A percentile compares a stretch with the other conserved stretches of the same genome.
Conservation (phyloP, 2,888 invertebrate species). For the Drosophila nr. fundita region DNA sequence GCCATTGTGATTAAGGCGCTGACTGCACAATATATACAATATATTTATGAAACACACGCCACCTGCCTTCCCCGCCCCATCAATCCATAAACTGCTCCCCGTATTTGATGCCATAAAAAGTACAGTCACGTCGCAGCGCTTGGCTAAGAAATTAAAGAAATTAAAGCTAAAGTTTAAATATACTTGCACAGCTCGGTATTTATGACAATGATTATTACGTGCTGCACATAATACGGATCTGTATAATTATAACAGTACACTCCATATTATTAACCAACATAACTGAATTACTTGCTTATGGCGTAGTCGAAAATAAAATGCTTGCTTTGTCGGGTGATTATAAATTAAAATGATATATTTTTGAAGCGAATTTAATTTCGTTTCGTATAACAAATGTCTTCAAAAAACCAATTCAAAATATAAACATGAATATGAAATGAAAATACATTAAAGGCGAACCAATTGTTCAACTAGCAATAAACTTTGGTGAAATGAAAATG, state of each 20-base stretch:
- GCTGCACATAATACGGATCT: conserved; percentile 12
- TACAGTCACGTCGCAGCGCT: conserved; percentile 66
- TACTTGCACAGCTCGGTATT: conserved; percentile 20
- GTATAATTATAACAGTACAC: conserved; percentile 4
- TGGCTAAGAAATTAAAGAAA: conserved; percentile 54
- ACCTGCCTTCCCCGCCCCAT: not conserved
- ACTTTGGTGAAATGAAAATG: not conserved
- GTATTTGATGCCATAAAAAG: conserved; percentile 47
- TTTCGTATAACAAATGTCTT: not conserved
- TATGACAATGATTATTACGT: conserved; percentile 47
- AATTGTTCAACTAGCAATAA: not conserved
- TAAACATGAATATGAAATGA: not conserved
- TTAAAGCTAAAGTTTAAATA: conserved; percentile 51
- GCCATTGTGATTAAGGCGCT: conserved; percentile 73
- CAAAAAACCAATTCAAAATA: not conserved
- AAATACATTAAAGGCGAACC: not conserved
- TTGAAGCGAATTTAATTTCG: not conserved
- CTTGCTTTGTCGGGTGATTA: not conserved
- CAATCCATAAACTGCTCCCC: not conserved
- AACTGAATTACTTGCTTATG: not conserved
- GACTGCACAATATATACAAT: conserved; percentile 17
- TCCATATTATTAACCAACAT: not conserved
- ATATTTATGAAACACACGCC: not conserved
- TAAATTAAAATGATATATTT: not conserved
- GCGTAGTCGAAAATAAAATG: not conserved